Evolutionary conservation across 2,113 vertebrate genomes (phyloP), one percentile per base, ranked within the genome.

Genomic region (Pheucticus melanocephalus): DNA sequence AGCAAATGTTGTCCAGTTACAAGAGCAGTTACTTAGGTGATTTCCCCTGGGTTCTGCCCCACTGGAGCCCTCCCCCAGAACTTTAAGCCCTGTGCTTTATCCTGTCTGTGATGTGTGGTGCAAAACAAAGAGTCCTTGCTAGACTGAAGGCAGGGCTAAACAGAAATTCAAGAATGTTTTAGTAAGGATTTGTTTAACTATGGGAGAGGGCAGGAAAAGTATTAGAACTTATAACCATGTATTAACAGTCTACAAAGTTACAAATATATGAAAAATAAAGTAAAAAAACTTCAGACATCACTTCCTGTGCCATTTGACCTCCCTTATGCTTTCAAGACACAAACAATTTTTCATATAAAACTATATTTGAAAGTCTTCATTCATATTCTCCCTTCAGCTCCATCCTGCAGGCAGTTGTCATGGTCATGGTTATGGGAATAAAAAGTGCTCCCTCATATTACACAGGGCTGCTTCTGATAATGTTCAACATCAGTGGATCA

Each of bases 101-200:
- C 4, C 24, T 48, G 28, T 8, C 23, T 47, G 3, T 0, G 0
- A 40, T 33, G 6, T 8, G 2, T 10, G 19, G 15, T 84, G 12
- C 70, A 47, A 47, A n/a, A n/a, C 15, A 40, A 47, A 47, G 6
- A 8, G 19, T n/a, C 28, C 69, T 40, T 30, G 59, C n/a, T 39
- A 12, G 82, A 23, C 12, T 12, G 15, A 47, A 30, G 24, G 70
- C 50, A 75, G 19, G n/a, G 16, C 19, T 11, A 10, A 39, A 19
- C 19, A 65, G 82, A 73, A 30, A 56, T 40, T 39, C 50, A 40
- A 16, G 40, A 28, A 39, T 18, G 10, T 11, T 12, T 84, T 39
- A 45, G 15, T 47, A 47, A 56, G n/a, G 30, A 10, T 40, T 73
- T 84, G 7, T n/a, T 40, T 40, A n/a, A 54, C 7, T 39, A 9